A percentile compares a stretch with the other conserved stretches of the same genome.
Evolutionary conservation across 1,140 invertebrate genomes (phyloP).

Genomic region (Hirudo medicinalis): DNA sequence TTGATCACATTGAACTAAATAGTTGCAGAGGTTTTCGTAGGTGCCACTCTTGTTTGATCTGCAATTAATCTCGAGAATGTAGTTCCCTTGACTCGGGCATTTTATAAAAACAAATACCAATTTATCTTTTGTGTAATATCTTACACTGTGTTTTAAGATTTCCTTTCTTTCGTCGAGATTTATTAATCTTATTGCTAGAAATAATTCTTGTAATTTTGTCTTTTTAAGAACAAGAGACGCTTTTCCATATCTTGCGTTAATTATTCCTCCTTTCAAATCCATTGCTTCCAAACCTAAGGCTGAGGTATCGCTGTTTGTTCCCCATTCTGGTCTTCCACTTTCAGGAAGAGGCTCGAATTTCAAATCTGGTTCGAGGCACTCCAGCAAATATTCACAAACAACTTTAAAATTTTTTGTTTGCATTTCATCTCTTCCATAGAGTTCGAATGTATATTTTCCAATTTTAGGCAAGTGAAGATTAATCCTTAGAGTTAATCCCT

Average conservation of each 20-base stretch:
- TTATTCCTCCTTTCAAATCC: constrained; percentile 15
- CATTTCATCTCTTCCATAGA: constrained; percentile 5
- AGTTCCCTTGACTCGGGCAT: constrained; percentile 14
- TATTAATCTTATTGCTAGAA: constrained; percentile 3
- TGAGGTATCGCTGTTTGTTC: constrained; percentile 1
- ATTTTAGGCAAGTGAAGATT: constrained; percentile 19
- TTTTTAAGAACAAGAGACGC: constrained; percentile 9
- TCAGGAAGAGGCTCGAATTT: constrained; percentile 19
- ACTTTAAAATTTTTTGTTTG: constrained; percentile 1
- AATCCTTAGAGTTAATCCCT: constrained; percentile 7
- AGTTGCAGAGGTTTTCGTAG: constrained; percentile 19
- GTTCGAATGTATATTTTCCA: constrained; percentile 20
- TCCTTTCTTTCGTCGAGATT: background rate
- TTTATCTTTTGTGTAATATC: constrained; percentile 17
- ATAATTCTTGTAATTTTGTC: constrained; percentile 2
- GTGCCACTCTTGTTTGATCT: background rate
- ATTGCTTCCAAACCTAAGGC: constrained; percentile 16
- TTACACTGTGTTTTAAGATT: constrained; percentile 5
- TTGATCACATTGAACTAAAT: constrained; percentile 15
- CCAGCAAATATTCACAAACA: constrained; percentile 18
- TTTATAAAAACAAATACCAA: constrained; percentile 16
- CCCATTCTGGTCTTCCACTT: constrained; percentile 12
- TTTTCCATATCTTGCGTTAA: constrained; percentile 13
- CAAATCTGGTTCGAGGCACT: constrained; percentile 20
- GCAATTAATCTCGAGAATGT: constrained; percentile 17